phyloP scores from a whole-genome alignment of 53 echinoderm and acorn worm species.

The Astropecten irregularis region DNA sequence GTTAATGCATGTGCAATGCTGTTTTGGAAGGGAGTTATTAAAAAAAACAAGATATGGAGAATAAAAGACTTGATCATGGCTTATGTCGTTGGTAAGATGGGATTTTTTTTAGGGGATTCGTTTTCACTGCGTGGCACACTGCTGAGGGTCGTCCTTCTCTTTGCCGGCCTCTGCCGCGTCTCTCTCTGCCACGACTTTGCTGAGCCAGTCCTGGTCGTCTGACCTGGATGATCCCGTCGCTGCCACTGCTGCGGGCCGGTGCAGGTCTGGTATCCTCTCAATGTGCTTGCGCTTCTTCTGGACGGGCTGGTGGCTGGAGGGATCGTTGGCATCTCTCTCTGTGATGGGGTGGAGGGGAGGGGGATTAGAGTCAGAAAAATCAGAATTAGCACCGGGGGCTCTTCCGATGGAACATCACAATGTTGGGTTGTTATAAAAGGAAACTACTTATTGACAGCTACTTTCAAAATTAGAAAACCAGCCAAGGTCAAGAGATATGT shows the following conservation, averaged over 20 bases:
- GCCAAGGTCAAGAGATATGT: too few relatives aligned
- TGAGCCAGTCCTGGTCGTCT: constrained; percentile 26
- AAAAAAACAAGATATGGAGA: too few relatives aligned
- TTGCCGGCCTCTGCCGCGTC: constrained; percentile 9
- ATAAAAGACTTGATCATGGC: too few relatives aligned
- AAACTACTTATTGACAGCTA: too few relatives aligned
- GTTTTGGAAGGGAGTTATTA: too few relatives aligned
- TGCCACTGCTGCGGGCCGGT: background rate
- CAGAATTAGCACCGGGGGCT: background rate
- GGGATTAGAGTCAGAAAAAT: background rate
- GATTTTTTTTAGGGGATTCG: too few relatives aligned
- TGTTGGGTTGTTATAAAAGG: too few relatives aligned
- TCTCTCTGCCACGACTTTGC: constrained; percentile 28
- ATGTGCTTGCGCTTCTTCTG: constrained; percentile 2
- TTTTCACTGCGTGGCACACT: constrained; percentile 51
- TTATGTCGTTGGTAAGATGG: too few relatives aligned
- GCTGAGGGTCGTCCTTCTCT: constrained; percentile 3
- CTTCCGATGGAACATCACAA: background rate
- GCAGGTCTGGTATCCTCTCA: constrained; percentile 33
- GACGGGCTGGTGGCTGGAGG: background rate
- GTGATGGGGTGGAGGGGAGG: background rate
- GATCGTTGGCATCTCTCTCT: constrained; percentile 14
- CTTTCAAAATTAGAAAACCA: too few relatives aligned
- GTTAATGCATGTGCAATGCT: too few relatives aligned
- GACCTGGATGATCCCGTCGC: background rate